Evolutionary conservation across 1,140 invertebrate species (phyloP), one percentile per base, ranked within the genome.

Genomic region (Halesus radiatus): DNA sequence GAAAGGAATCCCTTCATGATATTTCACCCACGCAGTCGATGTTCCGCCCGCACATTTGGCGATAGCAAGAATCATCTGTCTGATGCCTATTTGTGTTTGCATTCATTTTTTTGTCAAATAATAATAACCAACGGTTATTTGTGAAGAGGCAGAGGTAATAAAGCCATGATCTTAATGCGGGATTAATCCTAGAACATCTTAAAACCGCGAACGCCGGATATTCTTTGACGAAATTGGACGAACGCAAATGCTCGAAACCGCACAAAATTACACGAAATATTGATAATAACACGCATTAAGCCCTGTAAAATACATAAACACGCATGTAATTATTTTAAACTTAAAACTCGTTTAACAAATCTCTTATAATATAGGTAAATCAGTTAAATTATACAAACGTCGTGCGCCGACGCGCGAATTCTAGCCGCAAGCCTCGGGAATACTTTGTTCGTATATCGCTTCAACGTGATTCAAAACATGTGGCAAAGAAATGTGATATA

Each of bases 41-140:
- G 10, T 15, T 20, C 52, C 70, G 70, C 50, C 70, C 53, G 70
- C 70, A 74, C 70, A 74, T 64, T 68, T 70, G 18, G 62, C 53
- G 76, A 78, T 78, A 78, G 58, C 76, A 78, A 54, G 62, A 66
- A 45, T 78, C 76, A 78, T 78, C 76, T 78, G 76, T 62, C 74
- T 54, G 22, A 54, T 32, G 64, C 20, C 50, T 77, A 50, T 77
- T 77, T 77, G 50, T 56, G 52, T 78, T 76, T 76, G 56, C 74
- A 62, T 50, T 76, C 54, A 76, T 60, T 76, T 76, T 72, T 74
- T 60, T 76, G 74, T 76, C 74, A 76, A 62, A 62, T 76, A 74
- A 74, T 74, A 70, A 70, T 45, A 76, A 54, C 13, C 45, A 76
- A 76, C 74, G 74, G 74, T 60, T 76, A 37, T 76, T 62, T 76